Evolutionary conservation across 2,113 vertebrate species (phyloP), one percentile per base, ranked within the genome.

Genomic region (Crotophaga sulcirostris): DNA sequence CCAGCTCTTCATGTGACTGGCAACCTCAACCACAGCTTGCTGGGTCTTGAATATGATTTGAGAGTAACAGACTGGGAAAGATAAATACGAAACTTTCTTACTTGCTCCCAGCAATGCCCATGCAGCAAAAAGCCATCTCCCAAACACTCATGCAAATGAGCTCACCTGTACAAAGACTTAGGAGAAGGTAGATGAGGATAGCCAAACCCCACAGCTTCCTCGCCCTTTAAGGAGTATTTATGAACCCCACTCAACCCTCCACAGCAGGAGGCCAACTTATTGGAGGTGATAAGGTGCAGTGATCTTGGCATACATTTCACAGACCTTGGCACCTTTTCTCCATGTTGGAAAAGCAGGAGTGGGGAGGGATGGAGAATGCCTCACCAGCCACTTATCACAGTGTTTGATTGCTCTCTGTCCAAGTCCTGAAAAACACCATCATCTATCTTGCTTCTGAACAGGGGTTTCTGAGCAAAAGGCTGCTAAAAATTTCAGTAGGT

Each of bases 331-430:
- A 12, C 31, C 34, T 89, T 70, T 89, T 67, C 34, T 72, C 47
- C 34, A 19, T 0, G 0, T 13, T 14, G 12, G 11, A 77, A 21
- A 73, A 56, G 56, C 1, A 2, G 15, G 2, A 81, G 13, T 6
- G 4, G 19, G 18, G 56, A 75, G 9, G 11, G 11, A 80, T 8
- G 44, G 55, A 68, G 31, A 69, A 77, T 1, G 2, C 8, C 28
- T 14, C 1, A 2, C 44, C 59, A 83, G 33, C 2, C 47, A 49
- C 47, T 49, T 13, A 20, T 49, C 20, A 49, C 20, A 24, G 11
- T 49, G 47, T 49, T 49, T 49, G 47, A 47, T 47, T 49, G 16
- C 6, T 9, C 9, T 74, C 51, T 58, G 33, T 29, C 33, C 69
- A 72, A 21, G 3, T 15, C 56, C 69, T 75, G 47, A 58, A 78